A percentile compares a stretch with the other conserved stretches of the same genome.
These are phyloP conservation scores for Rhinoderma darwinii DNA, from an alignment of 2,113 vertebrate species.

Conservation along the genomic window DNA sequence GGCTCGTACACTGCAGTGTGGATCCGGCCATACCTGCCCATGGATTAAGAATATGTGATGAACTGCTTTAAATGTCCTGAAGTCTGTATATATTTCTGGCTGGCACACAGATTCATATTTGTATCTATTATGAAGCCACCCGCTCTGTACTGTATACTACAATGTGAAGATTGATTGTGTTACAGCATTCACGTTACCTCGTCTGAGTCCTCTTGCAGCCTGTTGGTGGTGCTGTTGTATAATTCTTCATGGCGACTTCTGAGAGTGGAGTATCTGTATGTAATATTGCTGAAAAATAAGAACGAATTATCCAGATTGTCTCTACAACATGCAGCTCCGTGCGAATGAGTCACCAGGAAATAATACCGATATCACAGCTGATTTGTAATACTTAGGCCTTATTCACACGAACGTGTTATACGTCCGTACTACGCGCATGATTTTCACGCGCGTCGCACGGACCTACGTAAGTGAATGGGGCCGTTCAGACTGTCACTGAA, in stretches of 20 bases:
- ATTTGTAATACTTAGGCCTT: conserved; percentile 9
- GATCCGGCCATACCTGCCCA: too few species aligned
- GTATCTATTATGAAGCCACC: too few species aligned
- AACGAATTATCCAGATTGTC: conserved; percentile 16
- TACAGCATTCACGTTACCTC: conserved; percentile 20
- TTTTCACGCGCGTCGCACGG: too few species aligned
- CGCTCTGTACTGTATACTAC: neutral
- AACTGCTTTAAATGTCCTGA: too few species aligned
- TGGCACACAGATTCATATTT: neutral
- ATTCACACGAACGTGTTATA: too few species aligned
- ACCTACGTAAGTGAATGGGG: too few species aligned
- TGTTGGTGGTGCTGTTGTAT: conserved; percentile 40
- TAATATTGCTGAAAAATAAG: conserved; percentile 35
- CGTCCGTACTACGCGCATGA: too few species aligned
- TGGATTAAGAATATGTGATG: too few species aligned
- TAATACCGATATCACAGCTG: conserved; percentile 3
- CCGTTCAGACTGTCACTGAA: too few species aligned
- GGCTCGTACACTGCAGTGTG: too few species aligned
- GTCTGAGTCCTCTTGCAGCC: conserved; percentile 44
- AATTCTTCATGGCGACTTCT: conserved; percentile 29
- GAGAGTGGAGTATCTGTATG: conserved; percentile 50
- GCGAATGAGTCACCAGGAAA: conserved; percentile 9
- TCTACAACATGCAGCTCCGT: neutral
- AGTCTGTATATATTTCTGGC: neutral
- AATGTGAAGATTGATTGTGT: neutral